Base-by-base conservation (phyloP, 92 coral and sea anemone species). In the Umimayanthus kanabou region DNA sequence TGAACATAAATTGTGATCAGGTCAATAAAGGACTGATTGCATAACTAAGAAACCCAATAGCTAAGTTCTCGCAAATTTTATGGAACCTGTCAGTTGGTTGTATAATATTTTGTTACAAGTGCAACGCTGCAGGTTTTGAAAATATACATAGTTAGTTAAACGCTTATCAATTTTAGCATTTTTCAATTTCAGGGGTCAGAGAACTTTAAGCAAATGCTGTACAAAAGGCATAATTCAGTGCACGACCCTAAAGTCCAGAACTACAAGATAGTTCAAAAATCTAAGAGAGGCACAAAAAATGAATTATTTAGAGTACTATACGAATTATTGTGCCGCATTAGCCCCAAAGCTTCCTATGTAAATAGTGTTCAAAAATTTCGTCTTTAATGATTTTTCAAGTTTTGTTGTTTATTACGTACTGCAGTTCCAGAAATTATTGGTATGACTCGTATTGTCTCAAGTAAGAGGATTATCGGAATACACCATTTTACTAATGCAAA, bases 151-250 rank as follows among this genome's bases (percentile, higher is more conserved):
- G 87, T 16, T 83, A 83, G 87, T 43, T 66, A 66, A 45, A 30
- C 74, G 58, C 73, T 83, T 25, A 30, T 20, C 78, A 83, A 83
- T 70, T 83, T 83, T 83, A 83, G 87, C 67, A 74, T 83, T 83
- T 83, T 83, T 83, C 87, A 70, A 83, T 69, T 83, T 47, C 45
- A 42, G 67, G 53, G 66, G 76, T 42, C 77, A 11, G 40, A 79
- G 9, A 33, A 33, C 37, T 33, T 16, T 23, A 39, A 39, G 53
- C 53, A 16, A 6, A n/a, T 75, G 50, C 26, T 43, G 45, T 22
- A 39, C 15, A 18, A 7, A 75, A 37, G 25, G 25, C 26, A n/a
- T 13, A 0, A 53, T n/a, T 47, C 23, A 25, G 37, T n/a, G 72
- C 37, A 39, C 9, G 77, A 70, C 78, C 47, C 74, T 9, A 11